Percentiles rank a stretch among this genome's conserved stretches.
These are phyloP conservation scores for Metellina segmentata DNA, from an alignment of 2,888 invertebrate species.

Conservation along the genomic window DNA sequence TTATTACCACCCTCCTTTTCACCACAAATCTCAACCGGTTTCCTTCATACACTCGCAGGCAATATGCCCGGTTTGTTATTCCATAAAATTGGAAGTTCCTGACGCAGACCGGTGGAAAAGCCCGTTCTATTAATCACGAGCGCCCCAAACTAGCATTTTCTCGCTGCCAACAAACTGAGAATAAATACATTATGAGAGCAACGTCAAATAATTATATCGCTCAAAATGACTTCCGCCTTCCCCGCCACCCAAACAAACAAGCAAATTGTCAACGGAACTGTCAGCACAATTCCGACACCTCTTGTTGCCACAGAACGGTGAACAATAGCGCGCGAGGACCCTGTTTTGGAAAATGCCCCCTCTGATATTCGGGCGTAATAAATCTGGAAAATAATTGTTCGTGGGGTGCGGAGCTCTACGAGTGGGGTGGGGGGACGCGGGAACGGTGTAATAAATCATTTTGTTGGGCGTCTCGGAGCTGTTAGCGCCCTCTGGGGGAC, in stretches of 20 bases:
- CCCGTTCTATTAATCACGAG: conserved; percentile 38
- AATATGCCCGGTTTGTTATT: neutral
- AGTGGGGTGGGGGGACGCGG: neutral
- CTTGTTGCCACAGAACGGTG: neutral
- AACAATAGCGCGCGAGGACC: neutral
- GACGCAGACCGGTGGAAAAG: no score
- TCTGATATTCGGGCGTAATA: conserved; percentile 18
- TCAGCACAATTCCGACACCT: neutral
- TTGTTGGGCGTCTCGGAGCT: conserved; percentile 32
- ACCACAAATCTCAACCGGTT: neutral
- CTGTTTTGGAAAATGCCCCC: conserved; percentile 12
- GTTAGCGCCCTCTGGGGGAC: conserved; percentile 32
- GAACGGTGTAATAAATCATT: conserved; percentile 51
- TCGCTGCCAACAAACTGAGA: neutral
- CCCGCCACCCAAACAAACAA: conserved; percentile 5
- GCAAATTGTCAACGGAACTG: conserved; percentile 34
- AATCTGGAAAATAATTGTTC: conserved; percentile 58
- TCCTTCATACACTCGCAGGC: neutral
- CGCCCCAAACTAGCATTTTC: conserved; percentile 14
- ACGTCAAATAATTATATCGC: conserved; percentile 53
- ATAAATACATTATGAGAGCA: conserved; percentile 33
- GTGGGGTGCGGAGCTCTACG: conserved; percentile 1
- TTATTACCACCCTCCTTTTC: neutral
- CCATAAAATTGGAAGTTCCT: neutral
- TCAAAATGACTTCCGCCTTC: conserved; percentile 47